Evolutionary conservation across 53 echinoderm and acorn worm genomes (phyloP), one percentile per base, ranked within the genome.

Genomic region (Hippasteria phrygiana): DNA sequence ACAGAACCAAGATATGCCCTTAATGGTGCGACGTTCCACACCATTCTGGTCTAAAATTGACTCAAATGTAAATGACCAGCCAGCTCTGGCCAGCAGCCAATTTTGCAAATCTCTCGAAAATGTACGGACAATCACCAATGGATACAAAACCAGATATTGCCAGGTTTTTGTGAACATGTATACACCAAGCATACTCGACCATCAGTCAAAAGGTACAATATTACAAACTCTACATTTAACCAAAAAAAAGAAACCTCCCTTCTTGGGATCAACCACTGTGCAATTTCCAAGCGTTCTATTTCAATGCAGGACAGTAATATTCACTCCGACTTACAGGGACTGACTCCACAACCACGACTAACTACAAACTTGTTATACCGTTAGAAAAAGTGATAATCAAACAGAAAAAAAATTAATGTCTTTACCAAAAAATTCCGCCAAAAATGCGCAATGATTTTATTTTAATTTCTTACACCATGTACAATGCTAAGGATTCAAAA

Each of bases 401-500:
- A 79, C 34, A 37, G 40, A 38, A 85, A 71, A 51, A 69, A 62
- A 69, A 48, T 38, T n/a, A 32, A 34, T 85, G 32, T 83, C 64
- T 7, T 85, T 85, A 67, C 67, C 85, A 67, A 85, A 85, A 85
- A 69, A 85, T 85, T 85, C 71, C 85, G 85, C 85, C 81, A 81
- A 85, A 77, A 81, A 85, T 85, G 85, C 85, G 85, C 85, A 34
- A 64, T 81, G 85, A 85, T 85, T 85, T 75, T 70, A 85, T 85
- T 85, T 46, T 81, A 81, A 81, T 81, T 81, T 81, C 32, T 85
- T 85, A 85, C 85, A 85, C 71, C 85, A 85, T 85, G 70, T 85
- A 85, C 85, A 85, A 36, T 85, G 85, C 85, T 35, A 26, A 50
- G 85, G 85, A 70, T 85, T 85, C 20, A 4, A 85, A 71, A 85